Evolutionary conservation across 2,797 vertebrate species (phyloP), one percentile per base, ranked within the genome.

Genomic region (Diceros bicornis): DNA sequence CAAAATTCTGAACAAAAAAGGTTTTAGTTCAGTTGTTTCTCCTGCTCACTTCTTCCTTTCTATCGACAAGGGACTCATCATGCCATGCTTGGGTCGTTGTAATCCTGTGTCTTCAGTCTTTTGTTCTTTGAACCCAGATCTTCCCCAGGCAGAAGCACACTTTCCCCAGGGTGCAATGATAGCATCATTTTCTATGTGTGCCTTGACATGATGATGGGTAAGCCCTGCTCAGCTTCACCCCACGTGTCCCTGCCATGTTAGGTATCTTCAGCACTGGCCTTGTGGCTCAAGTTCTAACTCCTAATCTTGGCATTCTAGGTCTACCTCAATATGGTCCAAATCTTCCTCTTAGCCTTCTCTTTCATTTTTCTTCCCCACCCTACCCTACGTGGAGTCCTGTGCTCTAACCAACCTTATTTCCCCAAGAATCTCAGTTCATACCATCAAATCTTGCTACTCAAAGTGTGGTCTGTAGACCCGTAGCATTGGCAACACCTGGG

Each of bases 201-300:
- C 44, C 29, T 20, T 18, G 0, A 29, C 7, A 2, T 1, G 23
- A 41, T 6, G 6, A n/a, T 6, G 1, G n/a, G 9, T 6, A 52
- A 85, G 10, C 11, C 61, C 27, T 41, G 2, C 4, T 55, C 0
- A 0, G 20, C 27, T 34, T 29, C 18, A 25, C 34, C 82, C 21
- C 13, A 6, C 6, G 7, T 5, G 17, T 21, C 7, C 5, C 61
- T 59, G 12, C 10, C 72, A 77, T 25, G 18, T 32, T 20, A 23
- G 32, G 50, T 4, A 1, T 20, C 57, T 77, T 37, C 55, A 41
- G 25, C 8, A 27, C 4, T 3, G 27, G 6, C 17, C 21, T 68
- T 9, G 3, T 14, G 44, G 50, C 29, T 34, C 2, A 68, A 34
- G 17, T 66, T 41, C 75, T 89, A 66, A n/a, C 34, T 88, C 34